A percentile compares a stretch with the other conserved stretches of the same genome.
phyloP scores from a whole-genome alignment of 2,797 vertebrate species.

The Channa striata region DNA sequence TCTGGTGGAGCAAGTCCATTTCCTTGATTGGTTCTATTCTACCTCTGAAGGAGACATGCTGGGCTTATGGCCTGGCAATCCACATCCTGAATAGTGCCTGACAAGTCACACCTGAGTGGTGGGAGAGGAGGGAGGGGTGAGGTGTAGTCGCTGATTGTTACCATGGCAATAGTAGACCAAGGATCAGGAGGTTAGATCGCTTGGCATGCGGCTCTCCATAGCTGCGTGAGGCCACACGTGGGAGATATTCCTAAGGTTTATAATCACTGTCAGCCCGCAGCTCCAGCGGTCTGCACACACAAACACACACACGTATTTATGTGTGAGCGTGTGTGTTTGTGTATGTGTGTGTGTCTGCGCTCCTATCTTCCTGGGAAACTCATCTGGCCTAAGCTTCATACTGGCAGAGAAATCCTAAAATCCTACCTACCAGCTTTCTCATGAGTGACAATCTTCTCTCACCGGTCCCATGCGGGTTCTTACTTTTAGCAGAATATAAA shows the following conservation, averaged over 20 bases:
- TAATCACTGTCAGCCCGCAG: conserved; percentile 74
- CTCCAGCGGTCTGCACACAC: conserved; percentile 54
- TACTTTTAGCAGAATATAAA: conserved; percentile 24
- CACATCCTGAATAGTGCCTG: conserved; percentile 64
- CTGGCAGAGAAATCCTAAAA: conserved; percentile 74
- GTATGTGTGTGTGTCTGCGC: conserved; percentile 35
- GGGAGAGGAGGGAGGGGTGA: conserved; percentile 24
- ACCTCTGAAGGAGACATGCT: conserved; percentile 45
- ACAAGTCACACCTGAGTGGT: conserved; percentile 71
- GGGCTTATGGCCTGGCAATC: conserved; percentile 56
- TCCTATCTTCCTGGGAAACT: conserved; percentile 73
- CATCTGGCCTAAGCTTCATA: conserved; percentile 80
- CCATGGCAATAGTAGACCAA: conserved; percentile 72
- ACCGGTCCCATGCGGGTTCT: conserved; percentile 48
- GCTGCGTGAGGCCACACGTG: conserved; percentile 70
- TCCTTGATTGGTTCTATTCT: conserved; percentile 72
- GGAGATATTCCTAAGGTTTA: conserved; percentile 72
- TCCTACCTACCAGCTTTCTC: conserved; percentile 73
- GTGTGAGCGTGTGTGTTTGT: conserved; percentile 19
- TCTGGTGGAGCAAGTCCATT: conserved; percentile 63
- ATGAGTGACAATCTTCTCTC: conserved; percentile 76
- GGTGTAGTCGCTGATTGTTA: conserved; percentile 66
- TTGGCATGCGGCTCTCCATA: conserved; percentile 61
- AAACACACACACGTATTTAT: conserved; percentile 28
- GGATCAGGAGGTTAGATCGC: conserved; percentile 73